Conservation (phyloP, 35 echinoderm and acorn worm species). For the Stichopus chloronotus region DNA sequence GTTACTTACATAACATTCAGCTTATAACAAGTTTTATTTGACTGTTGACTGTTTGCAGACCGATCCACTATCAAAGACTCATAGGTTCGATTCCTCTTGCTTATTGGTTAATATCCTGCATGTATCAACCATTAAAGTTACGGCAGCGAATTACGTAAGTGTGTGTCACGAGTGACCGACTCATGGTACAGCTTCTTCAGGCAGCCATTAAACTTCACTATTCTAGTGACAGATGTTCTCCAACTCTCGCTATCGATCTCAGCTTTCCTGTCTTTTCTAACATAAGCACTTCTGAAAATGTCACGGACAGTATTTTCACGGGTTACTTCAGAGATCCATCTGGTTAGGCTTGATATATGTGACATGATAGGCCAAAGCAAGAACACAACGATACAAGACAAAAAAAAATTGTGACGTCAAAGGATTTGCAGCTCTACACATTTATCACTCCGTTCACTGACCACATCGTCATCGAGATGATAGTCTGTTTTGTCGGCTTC, state of each 20-base stretch:
- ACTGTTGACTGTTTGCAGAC: too few relatives aligned
- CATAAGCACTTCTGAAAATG: neutral
- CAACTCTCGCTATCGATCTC: neutral
- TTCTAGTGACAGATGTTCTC: neutral
- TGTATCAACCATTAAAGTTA: too few relatives aligned
- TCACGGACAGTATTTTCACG: neutral
- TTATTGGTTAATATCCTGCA: too few relatives aligned
- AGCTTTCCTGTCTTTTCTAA: neutral
- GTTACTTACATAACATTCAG: too few relatives aligned
- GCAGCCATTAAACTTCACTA: neutral
- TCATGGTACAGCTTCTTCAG: neutral
- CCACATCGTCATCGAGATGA: too few relatives aligned
- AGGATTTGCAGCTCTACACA: neutral
- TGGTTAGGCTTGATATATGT: neutral
- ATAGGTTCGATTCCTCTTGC: too few relatives aligned
- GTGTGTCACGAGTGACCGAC: too few relatives aligned
- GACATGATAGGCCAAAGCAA: neutral
- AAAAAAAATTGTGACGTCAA: neutral
- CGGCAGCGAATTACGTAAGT: too few relatives aligned
- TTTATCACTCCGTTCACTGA: neutral
- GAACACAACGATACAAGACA: neutral
- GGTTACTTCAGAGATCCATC: neutral
- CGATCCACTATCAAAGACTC: too few relatives aligned
- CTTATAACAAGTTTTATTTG: too few relatives aligned
- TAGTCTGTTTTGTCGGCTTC: too few relatives aligned